Evolutionary conservation across 2,797 vertebrate species (phyloP).

Genomic region (Graptemys geographica): DNA sequence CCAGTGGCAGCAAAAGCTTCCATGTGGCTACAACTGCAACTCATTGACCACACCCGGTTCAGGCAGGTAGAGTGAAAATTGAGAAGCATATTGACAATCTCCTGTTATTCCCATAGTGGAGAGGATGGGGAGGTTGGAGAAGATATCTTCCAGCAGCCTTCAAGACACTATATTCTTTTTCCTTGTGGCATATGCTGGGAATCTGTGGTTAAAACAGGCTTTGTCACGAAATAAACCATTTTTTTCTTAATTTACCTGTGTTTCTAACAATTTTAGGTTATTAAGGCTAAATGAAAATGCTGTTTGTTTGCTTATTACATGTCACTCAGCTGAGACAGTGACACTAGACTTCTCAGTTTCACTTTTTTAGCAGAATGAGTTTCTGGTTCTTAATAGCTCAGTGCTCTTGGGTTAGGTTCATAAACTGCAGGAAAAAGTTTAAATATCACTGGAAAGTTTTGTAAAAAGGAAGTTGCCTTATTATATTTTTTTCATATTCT

Average conservation of each 20-base stretch:
- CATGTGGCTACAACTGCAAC: not conserved
- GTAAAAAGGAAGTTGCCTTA: not conserved
- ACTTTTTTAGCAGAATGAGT: not conserved
- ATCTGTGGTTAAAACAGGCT: constrained; percentile 43
- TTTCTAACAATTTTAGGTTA: not conserved
- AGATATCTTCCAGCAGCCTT: constrained; percentile 16
- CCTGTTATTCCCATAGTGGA: constrained; percentile 7
- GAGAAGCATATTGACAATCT: constrained; percentile 16
- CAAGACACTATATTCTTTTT: constrained; percentile 49
- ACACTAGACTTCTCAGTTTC: not conserved
- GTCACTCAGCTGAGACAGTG: not conserved
- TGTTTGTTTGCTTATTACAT: not conserved
- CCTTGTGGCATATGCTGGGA: constrained; percentile 35
- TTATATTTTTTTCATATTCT: not conserved
- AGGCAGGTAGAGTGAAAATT: constrained; percentile 45
- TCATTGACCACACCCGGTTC: fast-evolving
- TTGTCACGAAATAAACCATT: constrained; percentile 33
- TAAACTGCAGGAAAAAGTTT: not conserved
- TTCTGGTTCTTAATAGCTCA: not conserved
- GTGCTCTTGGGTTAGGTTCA: not conserved
- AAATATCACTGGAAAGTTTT: not conserved
- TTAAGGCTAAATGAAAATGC: not conserved
- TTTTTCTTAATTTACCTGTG: not conserved
- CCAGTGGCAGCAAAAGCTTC: constrained; percentile 37
- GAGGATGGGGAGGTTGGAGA: not conserved